Base-by-base conservation (phyloP, 2,113 vertebrate genomes). In the Phycodurus eques region DNA sequence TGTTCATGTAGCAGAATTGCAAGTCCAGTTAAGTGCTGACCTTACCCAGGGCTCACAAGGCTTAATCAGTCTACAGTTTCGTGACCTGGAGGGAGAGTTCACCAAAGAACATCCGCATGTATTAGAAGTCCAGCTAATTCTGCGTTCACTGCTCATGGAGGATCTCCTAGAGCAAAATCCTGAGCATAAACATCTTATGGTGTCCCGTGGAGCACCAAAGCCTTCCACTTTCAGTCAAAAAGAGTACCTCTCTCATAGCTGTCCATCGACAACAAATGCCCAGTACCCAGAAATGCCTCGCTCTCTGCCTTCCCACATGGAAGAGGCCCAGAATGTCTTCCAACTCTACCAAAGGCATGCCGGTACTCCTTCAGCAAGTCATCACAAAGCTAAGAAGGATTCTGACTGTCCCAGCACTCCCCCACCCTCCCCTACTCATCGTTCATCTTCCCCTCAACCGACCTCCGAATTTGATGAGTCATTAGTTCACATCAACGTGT, bases 281-380 rank as follows among this genome's bases (percentile, higher is more conserved):
- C 89, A 95, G 19, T 97, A 90, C 47, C 96, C 97, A 0, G 98
- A 96, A 5, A 99, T 99, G 98, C 96, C 98, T 0, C 96, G 95
- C 0, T 99, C 98, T 11, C 92, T 99, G 14, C 98, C 98, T 5
- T 94, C 96, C 20, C 96, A 99, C 72, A 94, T 99, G 92, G 96
- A 98, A 80, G 98, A 98, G 87, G 96, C 96, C 0, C 91, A 96
- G 1, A 99, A 99, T 19, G 98, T 99, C 80, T 99, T 99, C 70
- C 95, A 99, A 91, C 92, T 96, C 4, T 99, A 99, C 84, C 98
- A 99, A 83, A 94, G 98, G 74, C 96, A 96, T 31, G 87, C 92
- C 19, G 94, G 90, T 72, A 88, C 90, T 14, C 91, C 95, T 10
- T 92, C 92, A 63, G 77, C 88, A 1, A 77, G 49, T 69, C 93